phyloP scores from a whole-genome alignment of 2,113 vertebrate genomes.

The Ailuropoda melanoleuca region DNA sequence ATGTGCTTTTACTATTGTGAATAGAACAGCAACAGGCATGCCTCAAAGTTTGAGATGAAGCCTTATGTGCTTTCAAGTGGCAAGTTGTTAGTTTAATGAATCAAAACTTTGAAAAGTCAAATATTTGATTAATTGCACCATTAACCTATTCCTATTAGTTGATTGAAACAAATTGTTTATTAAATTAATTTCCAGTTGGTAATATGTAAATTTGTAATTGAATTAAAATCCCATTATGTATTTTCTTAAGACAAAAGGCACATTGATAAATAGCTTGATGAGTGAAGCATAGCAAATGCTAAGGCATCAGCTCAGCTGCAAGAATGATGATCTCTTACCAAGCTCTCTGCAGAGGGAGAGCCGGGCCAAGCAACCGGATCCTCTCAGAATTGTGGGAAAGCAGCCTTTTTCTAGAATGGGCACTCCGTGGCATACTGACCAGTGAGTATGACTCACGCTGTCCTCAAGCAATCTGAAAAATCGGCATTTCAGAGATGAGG shows the following conservation, averaged over 20 bases:
- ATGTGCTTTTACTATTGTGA: not conserved
- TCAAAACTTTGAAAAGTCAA: slow-evolving; percentile 81
- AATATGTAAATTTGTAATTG: slow-evolving; percentile 78
- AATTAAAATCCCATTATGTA: slow-evolving; percentile 78
- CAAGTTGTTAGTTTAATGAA: slow-evolving; percentile 85
- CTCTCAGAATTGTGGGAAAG: not conserved
- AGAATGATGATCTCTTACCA: not conserved
- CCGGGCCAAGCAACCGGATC: not conserved
- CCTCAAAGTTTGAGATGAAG: slow-evolving; percentile 42
- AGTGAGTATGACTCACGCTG: not conserved
- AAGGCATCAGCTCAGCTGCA: not conserved
- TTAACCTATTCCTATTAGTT: slow-evolving; percentile 82
- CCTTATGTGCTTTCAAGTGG: slow-evolving; percentile 79
- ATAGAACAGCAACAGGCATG: not conserved
- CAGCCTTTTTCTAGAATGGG: not conserved
- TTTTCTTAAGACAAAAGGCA: slow-evolving; percentile 68
- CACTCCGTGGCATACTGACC: not conserved
- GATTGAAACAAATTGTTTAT: slow-evolving; percentile 83
- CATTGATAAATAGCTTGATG: slow-evolving; percentile 1
- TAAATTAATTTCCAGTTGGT: slow-evolving; percentile 82
- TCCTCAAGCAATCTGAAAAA: not conserved
- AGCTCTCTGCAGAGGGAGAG: not conserved
- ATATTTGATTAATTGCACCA: slow-evolving; percentile 85
- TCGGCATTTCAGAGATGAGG: not conserved
- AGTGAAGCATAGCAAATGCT: not conserved